These are phyloP conservation scores for Pedetes capensis DNA, from an alignment of 2,113 vertebrate genomes.

Conservation along the genomic window DNA sequence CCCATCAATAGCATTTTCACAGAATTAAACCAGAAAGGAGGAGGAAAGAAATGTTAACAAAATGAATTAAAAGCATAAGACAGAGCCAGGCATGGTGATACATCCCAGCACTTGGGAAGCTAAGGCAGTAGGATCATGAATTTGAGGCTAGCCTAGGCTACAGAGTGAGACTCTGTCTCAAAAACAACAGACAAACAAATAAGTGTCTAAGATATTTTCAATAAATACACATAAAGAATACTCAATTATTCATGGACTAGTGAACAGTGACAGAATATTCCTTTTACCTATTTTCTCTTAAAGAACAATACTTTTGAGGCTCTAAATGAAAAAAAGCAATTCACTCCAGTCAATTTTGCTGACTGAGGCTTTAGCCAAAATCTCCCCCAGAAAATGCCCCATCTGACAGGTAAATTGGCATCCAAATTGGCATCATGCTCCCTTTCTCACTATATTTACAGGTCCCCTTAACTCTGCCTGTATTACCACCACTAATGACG, in stretches of 20 bases:
- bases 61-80: slow-evolving; percentile 37
- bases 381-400: neutral
- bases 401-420: neutral
- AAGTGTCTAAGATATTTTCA: neutral
- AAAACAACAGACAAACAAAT: too few relatives aligned
- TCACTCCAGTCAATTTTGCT: neutral
- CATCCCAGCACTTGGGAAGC: too few relatives aligned
- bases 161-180: too few relatives aligned
- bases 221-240: neutral
- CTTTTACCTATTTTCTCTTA: slow-evolving; percentile 4
- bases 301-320: neutral
- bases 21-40: neutral
- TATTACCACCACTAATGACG: neutral
- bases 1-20: neutral
- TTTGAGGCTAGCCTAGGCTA: too few relatives aligned
- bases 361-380: neutral
- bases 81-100: too few relatives aligned
- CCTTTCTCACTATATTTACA: neutral
- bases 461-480: neutral
- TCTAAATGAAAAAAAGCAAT: neutral
- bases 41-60: neutral
- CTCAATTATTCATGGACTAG: neutral
- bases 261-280: neutral
- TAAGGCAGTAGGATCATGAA: too few relatives aligned
- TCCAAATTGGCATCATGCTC: neutral